Evolutionary conservation across 2,888 invertebrate genomes (phyloP), one percentile per base, ranked within the genome.

Genomic region (Spialia ferax): DNA sequence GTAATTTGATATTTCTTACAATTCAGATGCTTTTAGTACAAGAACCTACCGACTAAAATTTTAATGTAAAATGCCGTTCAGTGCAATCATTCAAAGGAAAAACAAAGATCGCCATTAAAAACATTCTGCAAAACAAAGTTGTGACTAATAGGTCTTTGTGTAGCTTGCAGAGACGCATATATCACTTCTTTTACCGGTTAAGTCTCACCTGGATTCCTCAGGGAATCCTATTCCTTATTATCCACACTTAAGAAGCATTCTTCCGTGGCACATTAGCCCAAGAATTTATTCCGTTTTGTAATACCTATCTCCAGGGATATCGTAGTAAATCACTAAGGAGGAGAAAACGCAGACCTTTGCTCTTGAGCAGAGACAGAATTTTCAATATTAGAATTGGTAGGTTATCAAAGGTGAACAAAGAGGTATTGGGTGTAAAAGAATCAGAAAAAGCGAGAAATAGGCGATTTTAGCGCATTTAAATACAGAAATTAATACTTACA

Each of bases 211-310:
- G 66, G 20, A 60, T 7, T 22, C 60, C 45, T 32, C 60, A 66
- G 38, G 45, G 29, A 38, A 66, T 52, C 52, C 29, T 66, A 42
- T 11, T 18, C 54, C 52, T 59, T 66, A 42, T 60, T 60, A 50
- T 42, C 42, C 59, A 54, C 38, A 42, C 52, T 54, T 66, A 66
- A 52, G 52, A 26, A 52, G 26, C 52, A 52, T 26, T 52, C n/a
- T 52, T 26, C 52, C 52, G 8, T 52, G 15, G 26, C 26, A 52
- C 52, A 52, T 52, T 52, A 52, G 23, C 26, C 5, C 13, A 48
- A 32, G 66, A 60, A 66, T 66, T 66, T 66, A 60, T 66, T 66
- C 66, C 66, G 54, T 60, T 66, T 66, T 61, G 54, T 66, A 60
- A 66, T 60, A 66, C 60, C 60, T 52, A 66, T 66, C 60, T 52